phyloP scores from a whole-genome alignment of 2,888 invertebrate genomes.

The Colostygia pectinataria region DNA sequence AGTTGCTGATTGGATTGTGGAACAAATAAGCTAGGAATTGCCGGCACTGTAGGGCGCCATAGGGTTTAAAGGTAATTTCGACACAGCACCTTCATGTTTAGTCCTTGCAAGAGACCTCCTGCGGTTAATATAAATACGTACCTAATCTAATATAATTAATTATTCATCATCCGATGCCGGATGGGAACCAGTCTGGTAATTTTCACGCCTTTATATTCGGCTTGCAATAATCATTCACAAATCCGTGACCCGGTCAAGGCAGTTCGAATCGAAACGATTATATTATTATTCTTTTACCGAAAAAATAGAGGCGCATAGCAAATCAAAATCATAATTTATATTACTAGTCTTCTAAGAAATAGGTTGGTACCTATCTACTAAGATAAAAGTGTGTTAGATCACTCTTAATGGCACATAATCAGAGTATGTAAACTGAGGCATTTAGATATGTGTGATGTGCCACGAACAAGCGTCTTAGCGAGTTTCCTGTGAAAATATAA shows the following conservation, averaged over 20 bases:
- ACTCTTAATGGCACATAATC: slow-evolving; percentile 58
- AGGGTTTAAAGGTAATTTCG: slow-evolving; percentile 31
- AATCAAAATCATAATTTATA: slow-evolving; percentile 33
- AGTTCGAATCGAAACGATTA: slow-evolving; percentile 35
- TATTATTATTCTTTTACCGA: slow-evolving; percentile 1
- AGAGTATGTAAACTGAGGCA: slow-evolving; percentile 57
- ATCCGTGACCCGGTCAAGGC: slow-evolving; percentile 43
- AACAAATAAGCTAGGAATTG: slow-evolving; percentile 32
- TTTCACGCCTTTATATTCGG: slow-evolving; percentile 43
- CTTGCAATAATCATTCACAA: slow-evolving; percentile 40
- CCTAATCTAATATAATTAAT: slow-evolving; percentile 54
- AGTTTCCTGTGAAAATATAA: slow-evolving; percentile 48
- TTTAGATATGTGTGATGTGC: slow-evolving; percentile 50
- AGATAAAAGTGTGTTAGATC: slow-evolving; percentile 56
- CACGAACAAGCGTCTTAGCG: slow-evolving; percentile 54
- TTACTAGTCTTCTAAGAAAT: slow-evolving; percentile 3
- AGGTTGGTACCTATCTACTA: slow-evolving; percentile 15
- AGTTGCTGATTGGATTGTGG: slow-evolving; percentile 31
- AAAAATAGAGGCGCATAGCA: slow-evolving; percentile 8
- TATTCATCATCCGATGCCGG: slow-evolving; percentile 55
- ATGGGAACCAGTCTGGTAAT: slow-evolving; percentile 56
- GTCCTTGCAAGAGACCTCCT: slow-evolving; percentile 43
- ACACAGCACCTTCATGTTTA: slow-evolving; percentile 36
- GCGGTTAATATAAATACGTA: slow-evolving; percentile 46
- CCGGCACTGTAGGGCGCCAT: slow-evolving; percentile 39